Conservation (phyloP, 2,113 vertebrate species). For the Melanostigma gelatinosum region DNA sequence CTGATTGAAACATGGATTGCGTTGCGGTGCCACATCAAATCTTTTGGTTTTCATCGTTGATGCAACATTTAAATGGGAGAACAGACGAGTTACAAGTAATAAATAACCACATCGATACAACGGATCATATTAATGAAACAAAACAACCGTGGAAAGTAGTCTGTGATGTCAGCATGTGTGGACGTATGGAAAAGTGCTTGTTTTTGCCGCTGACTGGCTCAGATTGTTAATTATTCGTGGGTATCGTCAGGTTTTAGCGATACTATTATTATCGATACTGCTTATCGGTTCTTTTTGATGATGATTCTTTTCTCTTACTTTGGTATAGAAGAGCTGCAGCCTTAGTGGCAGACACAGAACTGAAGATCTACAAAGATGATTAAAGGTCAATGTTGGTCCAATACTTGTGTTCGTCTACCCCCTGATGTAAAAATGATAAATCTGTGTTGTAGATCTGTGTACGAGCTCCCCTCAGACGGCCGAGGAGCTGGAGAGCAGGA, state of each 20-base stretch:
- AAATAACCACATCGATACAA: neutral
- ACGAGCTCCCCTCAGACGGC: constrained; percentile 76
- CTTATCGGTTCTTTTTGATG: too few relatives aligned
- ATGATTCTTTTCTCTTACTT: too few relatives aligned
- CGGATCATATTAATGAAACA: neutral
- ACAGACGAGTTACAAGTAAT: neutral
- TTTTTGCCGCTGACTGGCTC: too few relatives aligned
- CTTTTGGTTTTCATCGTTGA: neutral
- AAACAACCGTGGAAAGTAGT: neutral
- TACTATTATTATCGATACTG: too few relatives aligned
- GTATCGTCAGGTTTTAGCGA: too few relatives aligned
- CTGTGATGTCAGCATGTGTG: neutral
- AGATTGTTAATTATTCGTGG: too few relatives aligned
- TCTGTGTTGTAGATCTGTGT: constrained; percentile 84
- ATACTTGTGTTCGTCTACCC: neutral
- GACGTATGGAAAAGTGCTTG: neutral
- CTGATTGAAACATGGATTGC: too few relatives aligned
- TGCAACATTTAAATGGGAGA: neutral
- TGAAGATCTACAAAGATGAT: neutral
- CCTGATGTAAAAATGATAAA: neutral
- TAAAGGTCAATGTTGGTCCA: neutral
- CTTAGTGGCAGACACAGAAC: neutral
- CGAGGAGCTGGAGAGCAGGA: constrained; percentile 89
- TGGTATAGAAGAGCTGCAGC: too few relatives aligned
- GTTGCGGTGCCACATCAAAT: too few relatives aligned